phyloP scores from a whole-genome alignment of 2,797 vertebrate species.

The Trachops cirrhosus region DNA sequence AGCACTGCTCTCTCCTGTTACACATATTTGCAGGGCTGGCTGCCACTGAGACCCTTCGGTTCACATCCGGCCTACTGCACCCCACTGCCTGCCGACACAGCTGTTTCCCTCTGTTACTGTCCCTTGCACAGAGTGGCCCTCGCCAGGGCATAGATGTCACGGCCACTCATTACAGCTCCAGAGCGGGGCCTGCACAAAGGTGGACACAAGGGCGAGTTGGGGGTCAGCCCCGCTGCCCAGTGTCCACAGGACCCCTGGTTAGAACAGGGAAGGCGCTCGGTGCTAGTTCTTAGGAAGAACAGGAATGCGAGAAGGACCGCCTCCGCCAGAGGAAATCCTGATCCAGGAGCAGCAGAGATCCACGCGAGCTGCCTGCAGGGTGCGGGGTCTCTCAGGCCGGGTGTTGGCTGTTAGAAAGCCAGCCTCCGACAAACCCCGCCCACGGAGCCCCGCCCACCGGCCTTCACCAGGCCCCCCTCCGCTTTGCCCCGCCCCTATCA shows the following conservation, averaged over 20 bases:
- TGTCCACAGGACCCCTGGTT: neutral
- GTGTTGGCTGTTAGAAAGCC: fast-evolving
- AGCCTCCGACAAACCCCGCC: too few relatives aligned
- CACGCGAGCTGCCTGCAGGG: fast-evolving
- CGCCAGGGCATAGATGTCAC: neutral
- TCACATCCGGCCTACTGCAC: neutral
- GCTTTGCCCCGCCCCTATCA: fast-evolving
- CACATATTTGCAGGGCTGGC: neutral
- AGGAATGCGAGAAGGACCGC: neutral
- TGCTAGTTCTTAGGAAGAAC: neutral
- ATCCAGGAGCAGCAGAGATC: neutral
- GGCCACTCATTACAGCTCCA: neutral
- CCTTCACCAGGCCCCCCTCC: too few relatives aligned
- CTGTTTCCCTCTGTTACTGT: neutral
- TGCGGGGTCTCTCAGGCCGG: fast-evolving
- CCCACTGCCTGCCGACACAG: neutral
- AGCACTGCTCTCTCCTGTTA: neutral
- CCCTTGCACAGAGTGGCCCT: neutral
- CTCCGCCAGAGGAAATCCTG: neutral
- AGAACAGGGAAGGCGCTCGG: neutral
- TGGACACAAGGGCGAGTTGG: neutral
- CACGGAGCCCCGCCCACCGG: neutral
- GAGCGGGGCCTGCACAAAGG: neutral
- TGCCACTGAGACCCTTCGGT: neutral
- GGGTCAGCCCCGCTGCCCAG: neutral